A percentile compares a stretch with the other conserved stretches of the same genome.
These are phyloP conservation scores for Nymphalis io DNA, from an alignment of 1,140 invertebrate species.

Conservation along the genomic window DNA sequence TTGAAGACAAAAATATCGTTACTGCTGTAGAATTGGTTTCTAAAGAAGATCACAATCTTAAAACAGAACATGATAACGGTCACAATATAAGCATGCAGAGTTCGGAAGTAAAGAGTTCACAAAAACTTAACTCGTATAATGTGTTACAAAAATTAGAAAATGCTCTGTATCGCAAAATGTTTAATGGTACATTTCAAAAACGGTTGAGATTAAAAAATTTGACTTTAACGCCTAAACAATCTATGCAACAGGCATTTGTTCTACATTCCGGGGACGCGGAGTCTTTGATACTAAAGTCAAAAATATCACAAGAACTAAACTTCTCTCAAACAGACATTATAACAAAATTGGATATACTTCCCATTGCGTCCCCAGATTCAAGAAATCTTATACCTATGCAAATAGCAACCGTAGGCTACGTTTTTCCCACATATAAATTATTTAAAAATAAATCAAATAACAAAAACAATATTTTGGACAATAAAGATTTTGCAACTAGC, in stretches of 20 bases:
- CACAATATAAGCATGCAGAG: neutral
- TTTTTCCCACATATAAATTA: conserved; percentile 45
- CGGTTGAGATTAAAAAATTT: conserved; percentile 58
- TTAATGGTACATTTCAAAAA: conserved; percentile 54
- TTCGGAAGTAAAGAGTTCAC: conserved; percentile 27
- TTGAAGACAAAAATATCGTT: conserved; percentile 57
- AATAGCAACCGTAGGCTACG: conserved; percentile 61
- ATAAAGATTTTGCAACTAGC: neutral
- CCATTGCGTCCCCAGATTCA: conserved; percentile 44
- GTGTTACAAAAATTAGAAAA: conserved; percentile 54
- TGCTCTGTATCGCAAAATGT: conserved; percentile 49
- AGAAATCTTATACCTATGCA: conserved; percentile 57
- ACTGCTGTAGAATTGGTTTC: conserved; percentile 52
- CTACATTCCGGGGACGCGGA: conserved; percentile 59
- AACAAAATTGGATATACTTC: conserved; percentile 41
- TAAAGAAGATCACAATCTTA: conserved; percentile 34
- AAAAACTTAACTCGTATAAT: conserved; percentile 39
- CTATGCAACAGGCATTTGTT: conserved; percentile 52
- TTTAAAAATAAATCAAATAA: neutral
- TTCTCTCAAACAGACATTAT: conserved; percentile 33
- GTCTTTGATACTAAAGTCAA: conserved; percentile 52
- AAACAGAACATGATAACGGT: conserved; percentile 14
- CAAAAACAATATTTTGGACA: neutral
- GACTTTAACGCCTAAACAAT: conserved; percentile 62
- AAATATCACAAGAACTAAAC: conserved; percentile 43